Evolutionary conservation across 1,140 invertebrate species (phyloP), one percentile per base, ranked within the genome.

Genomic region (Nasonia giraulti): DNA sequence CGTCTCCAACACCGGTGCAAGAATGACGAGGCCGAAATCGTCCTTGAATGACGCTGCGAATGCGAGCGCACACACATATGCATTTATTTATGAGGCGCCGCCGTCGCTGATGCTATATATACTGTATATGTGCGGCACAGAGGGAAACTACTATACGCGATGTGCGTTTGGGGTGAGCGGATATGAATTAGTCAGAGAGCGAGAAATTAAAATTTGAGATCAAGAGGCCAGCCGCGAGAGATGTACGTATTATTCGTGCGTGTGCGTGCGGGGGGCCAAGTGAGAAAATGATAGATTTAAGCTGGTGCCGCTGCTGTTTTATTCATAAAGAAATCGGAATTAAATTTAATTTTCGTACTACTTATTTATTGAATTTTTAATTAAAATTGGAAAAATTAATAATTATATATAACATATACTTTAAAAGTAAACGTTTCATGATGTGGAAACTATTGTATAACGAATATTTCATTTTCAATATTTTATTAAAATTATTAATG

Each of bases 1-100:
- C 20, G 20, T 62, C 20, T n/a, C 17, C 20, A n/a, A 62, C 5
- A 2, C 5, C 55, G 20, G 37, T 44, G 6, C 73, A 47, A 11
- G 40, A 2, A 77, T 77, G 75, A 77, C 75, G 23, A 50, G 33
- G 75, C 20, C 44, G 2, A 77, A 77, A 77, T 77, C 20, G n/a
- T 27, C n/a, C 40, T 50, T n/a, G 40, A 31, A 77, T 77, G 75
- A 77, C 75, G 75, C 47, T 77, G 75, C 75, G 47, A 77, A 40
- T 40, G 37, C 7, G 17, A 75, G 73, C 69, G 27, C 31, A 33
- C 10, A 71, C 69, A 33, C 31, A 71, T 33, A 71, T 33, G 31
- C 14, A 31, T 71, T 31, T 71, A 71, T 71, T 71, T 71, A 71
- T 71, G 69, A 71, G 31, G 5, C 33, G 50, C 47, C 20, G 31